Conservation (phyloP, 2,797 vertebrate species). For the Gobio occitaniae region DNA sequence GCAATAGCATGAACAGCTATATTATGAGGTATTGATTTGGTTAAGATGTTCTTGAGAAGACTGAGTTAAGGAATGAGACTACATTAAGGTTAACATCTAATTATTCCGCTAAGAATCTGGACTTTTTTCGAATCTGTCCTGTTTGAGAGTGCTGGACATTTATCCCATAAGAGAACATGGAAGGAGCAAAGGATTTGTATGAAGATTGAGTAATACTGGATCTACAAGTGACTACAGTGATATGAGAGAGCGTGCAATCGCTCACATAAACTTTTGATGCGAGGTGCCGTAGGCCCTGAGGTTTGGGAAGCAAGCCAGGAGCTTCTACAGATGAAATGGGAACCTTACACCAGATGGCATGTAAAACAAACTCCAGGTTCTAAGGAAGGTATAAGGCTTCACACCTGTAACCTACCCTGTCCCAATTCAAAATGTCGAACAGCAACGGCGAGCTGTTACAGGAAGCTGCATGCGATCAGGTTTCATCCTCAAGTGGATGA, state of each 20-base stretch:
- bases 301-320: neutral
- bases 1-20: slow-evolving; percentile 7
- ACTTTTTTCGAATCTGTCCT: neutral
- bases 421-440: slow-evolving; percentile 31
- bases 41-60: slow-evolving; percentile 11
- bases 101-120: neutral
- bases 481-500: slow-evolving; percentile 38
- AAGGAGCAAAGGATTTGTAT: neutral
- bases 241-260: neutral
- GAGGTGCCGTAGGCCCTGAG: neutral
- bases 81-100: neutral
- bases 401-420: slow-evolving; percentile 53
- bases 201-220: neutral
- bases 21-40: slow-evolving; percentile 28
- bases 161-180: neutral
- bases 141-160: neutral
- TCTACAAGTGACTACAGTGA: slow-evolving; percentile 8
- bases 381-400: slow-evolving; percentile 17
- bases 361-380: slow-evolving; percentile 39
- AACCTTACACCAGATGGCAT: slow-evolving; percentile 5
- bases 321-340: slow-evolving; percentile 24
- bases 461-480: slow-evolving; percentile 20
- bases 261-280: slow-evolving; percentile 1
- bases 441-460: slow-evolving; percentile 29
- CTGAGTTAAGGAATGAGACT: neutral